These are phyloP conservation scores for Callinectes sapidus DNA, from an alignment of 2,888 invertebrate genomes.

Conservation along the genomic window DNA sequence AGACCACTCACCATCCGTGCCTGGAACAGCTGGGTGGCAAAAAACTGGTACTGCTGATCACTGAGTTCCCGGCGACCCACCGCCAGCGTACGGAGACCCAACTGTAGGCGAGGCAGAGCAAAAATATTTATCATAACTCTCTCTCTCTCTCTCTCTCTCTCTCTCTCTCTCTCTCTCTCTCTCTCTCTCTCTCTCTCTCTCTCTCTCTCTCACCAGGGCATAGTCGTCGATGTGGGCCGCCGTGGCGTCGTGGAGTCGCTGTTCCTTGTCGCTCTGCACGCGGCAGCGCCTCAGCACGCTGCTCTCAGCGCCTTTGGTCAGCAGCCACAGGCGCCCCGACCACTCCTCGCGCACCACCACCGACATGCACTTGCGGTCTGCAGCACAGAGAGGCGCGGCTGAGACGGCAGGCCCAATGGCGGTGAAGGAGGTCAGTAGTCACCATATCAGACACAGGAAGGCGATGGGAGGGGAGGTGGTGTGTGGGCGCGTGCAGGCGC, in stretches of 20 bases:
- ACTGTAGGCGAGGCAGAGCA: slow-evolving; percentile 36
- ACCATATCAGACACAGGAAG: neutral
- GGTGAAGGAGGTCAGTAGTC: neutral
- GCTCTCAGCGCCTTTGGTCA: slow-evolving; percentile 90
- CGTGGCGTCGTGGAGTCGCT: slow-evolving; percentile 73
- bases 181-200: neutral
- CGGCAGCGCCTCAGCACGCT: slow-evolving; percentile 82
- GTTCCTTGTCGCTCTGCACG: slow-evolving; percentile 76
- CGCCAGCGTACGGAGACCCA: slow-evolving; percentile 88
- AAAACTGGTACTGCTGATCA: slow-evolving; percentile 82
- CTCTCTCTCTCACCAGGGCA: slow-evolving; percentile 77
- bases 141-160: slow-evolving; percentile 40
- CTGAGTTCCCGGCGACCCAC: slow-evolving; percentile 84
- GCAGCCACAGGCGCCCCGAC: slow-evolving; percentile 82
- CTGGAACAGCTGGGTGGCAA: slow-evolving; percentile 75
- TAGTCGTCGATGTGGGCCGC: slow-evolving; percentile 78
- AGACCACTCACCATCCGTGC: slow-evolving; percentile 76
- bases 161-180: slow-evolving; percentile 38
- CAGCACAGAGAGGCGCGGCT: neutral
- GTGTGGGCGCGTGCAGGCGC: neutral
- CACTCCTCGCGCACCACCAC: slow-evolving; percentile 85
- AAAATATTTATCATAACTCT: neutral
- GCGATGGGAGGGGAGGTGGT: neutral
- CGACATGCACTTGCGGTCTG: slow-evolving; percentile 92
- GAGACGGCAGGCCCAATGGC: neutral